Percentiles rank a stretch among this genome's conserved stretches.
Conservation (phyloP, 1,140 invertebrate species). For the Cataglyphis hispanica region DNA sequence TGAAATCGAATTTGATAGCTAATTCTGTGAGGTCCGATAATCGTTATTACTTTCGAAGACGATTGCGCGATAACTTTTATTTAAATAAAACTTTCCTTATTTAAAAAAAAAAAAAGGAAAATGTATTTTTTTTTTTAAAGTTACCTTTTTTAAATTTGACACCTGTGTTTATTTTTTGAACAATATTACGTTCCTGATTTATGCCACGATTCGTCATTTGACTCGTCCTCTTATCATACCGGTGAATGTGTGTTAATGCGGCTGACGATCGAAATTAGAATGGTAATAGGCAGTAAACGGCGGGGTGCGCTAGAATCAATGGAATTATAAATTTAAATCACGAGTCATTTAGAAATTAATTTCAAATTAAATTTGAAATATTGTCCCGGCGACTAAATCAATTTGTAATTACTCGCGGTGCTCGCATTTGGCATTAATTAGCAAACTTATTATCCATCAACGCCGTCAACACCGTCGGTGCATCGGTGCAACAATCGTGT, state of each 20-base stretch:
- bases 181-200: background rate
- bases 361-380: slow-evolving; percentile 69
- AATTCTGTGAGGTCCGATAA: slow-evolving; percentile 43
- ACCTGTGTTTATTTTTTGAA: background rate
- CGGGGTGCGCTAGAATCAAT: slow-evolving; percentile 65
- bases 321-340: slow-evolving; percentile 76
- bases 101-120: background rate
- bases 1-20: slow-evolving; percentile 52
- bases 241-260: slow-evolving; percentile 65
- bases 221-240: slow-evolving; percentile 13
- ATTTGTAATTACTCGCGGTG: slow-evolving; percentile 72
- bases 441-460: slow-evolving; percentile 53
- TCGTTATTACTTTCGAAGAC: slow-evolving; percentile 51
- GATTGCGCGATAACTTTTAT: slow-evolving; percentile 28
- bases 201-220: slow-evolving; percentile 58
- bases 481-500: slow-evolving; percentile 7
- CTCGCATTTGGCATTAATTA: slow-evolving; percentile 61
- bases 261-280: slow-evolving; percentile 68
- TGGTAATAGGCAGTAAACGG: slow-evolving; percentile 72
- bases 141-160: too few relatives aligned
- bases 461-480: background rate
- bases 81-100: background rate
- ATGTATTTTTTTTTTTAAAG: too few relatives aligned
- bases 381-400: slow-evolving; percentile 69
- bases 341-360: slow-evolving; percentile 74